Base-by-base conservation (phyloP, 1,140 invertebrate genomes). In the Chymomyza costata region DNA sequence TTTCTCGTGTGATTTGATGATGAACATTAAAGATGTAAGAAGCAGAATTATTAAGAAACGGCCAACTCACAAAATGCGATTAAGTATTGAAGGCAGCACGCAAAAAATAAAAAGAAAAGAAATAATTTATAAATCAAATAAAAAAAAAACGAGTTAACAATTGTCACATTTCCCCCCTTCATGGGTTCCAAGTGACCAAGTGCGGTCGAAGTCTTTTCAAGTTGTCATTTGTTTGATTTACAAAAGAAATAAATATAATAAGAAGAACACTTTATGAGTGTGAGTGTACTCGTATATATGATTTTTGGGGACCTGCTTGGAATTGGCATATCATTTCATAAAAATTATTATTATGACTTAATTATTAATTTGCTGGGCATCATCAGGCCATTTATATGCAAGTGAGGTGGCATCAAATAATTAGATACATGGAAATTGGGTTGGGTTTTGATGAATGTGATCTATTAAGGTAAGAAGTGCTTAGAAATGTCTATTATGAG, bases 111-210 rank as follows among this genome's bases (percentile, higher is more conserved):
- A n/a, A n/a, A n/a, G n/a, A n/a, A n/a, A n/a, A n/a, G n/a, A n/a
- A n/a, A n/a, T n/a, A n/a, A n/a, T n/a, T n/a, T n/a, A n/a, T n/a
- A n/a, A n/a, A n/a, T n/a, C n/a, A n/a, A n/a, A n/a, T n/a, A n/a
- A n/a, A n/a, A n/a, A n/a, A n/a, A 21, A 28, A 78, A 80, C 73
- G 71, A 80, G 71, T 78, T 78, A 73, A 80, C 71, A 78, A 78
- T 78, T 78, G 71, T 80, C 73, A 80, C 67, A n/a, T n/a, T n/a
- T 37, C 14, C 10, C 38, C 16, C 16, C 25, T 34, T 32, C 17
- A 10, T 35, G 45, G 15, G 31, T 17, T 53, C 28, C 41, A 34
- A 38, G 30, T 21, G 25, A 21, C 38, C 34, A 19, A 46, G n/a
- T n/a, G 57, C 62, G 62, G 52, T 62, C 62, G 62, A 62, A 65